Evolutionary conservation across 2,888 invertebrate species (phyloP), one percentile per base, ranked within the genome.

Genomic region (Erannis defoliaria): DNA sequence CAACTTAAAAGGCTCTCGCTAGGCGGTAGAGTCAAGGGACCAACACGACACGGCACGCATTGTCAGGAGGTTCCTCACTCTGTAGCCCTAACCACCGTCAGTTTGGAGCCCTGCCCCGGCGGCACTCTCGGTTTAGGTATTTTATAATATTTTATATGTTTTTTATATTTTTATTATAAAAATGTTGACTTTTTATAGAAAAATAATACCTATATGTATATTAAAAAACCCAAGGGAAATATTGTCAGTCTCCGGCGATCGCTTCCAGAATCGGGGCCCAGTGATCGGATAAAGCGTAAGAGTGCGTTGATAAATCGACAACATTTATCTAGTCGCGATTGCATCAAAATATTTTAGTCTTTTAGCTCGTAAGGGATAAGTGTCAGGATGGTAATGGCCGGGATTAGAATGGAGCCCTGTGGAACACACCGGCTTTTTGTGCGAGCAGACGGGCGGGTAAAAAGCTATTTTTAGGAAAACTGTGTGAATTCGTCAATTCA

Each of bases 311-410:
- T 89, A 89, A 90, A 93, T 92, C 76, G 89, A 76, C 78, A 78
- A 83, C 90, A 93, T 93, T 91, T 86, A 89, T 92, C 87, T 88
- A 78, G 66, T 71, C 61, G 80, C 82, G 91, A 91, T 92, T 88
- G 86, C 89, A 92, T 93, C 92, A 90, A 89, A 92, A 93, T 92
- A 90, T 93, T 92, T 89, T 84, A 88, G 84, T 83, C 78, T 93
- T 92, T 89, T 83, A 88, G 83, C 82, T 84, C 84, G 82, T 74
- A 56, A 67, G 77, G 88, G 89, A 90, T 91, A 89, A 90, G 82
- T 86, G 90, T 90, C 91, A 85, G 70, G 55, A 75, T 74, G 71
- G 85, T 88, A 85, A 88, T 86, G 81, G 85, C 77, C 55, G 82
- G 62, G 84, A 82, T 86, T 87, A 85, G 84, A 76, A 70, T 58